Conservation (phyloP, 92 coral and sea anemone genomes). For the Parazoanthus swiftii region DNA sequence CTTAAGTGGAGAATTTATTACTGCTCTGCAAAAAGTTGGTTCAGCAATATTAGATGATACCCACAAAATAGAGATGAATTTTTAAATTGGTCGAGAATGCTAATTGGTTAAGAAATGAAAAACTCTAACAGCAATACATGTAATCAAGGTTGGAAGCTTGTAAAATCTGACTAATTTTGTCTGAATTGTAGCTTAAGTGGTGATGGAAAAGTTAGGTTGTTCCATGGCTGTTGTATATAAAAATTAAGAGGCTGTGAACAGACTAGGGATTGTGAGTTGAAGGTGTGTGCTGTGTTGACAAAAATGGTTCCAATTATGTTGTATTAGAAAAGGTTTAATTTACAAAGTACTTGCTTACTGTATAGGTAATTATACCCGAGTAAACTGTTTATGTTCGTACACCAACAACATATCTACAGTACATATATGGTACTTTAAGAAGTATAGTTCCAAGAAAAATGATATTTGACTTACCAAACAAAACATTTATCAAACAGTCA, state of each 20-base stretch:
- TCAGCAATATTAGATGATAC: neutral
- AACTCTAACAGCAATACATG: too few species aligned
- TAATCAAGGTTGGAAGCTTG: neutral
- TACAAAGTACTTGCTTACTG: neutral
- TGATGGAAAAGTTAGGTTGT: neutral
- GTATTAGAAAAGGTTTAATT: neutral
- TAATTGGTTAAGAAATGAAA: neutral
- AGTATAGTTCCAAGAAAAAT: neutral
- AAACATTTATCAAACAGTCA: neutral
- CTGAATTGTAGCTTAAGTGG: slow-evolving; percentile 22
- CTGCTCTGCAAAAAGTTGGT: neutral
- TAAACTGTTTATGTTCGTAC: neutral
- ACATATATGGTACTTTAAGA: neutral
- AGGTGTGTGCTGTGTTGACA: neutral
- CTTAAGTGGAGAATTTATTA: too few species aligned
- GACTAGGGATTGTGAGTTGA: slow-evolving; percentile 11
- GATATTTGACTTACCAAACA: neutral
- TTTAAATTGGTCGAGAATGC: neutral
- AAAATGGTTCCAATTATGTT: neutral
- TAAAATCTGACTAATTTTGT: neutral
- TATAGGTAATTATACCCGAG: neutral
- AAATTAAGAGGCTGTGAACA: slow-evolving; percentile 14
- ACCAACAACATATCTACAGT: neutral
- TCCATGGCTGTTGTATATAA: slow-evolving; percentile 23
- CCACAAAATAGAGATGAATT: neutral